Evolutionary conservation across 2,797 vertebrate genomes (phyloP), one percentile per base, ranked within the genome.

Genomic region (Notolabrus celidotus): DNA sequence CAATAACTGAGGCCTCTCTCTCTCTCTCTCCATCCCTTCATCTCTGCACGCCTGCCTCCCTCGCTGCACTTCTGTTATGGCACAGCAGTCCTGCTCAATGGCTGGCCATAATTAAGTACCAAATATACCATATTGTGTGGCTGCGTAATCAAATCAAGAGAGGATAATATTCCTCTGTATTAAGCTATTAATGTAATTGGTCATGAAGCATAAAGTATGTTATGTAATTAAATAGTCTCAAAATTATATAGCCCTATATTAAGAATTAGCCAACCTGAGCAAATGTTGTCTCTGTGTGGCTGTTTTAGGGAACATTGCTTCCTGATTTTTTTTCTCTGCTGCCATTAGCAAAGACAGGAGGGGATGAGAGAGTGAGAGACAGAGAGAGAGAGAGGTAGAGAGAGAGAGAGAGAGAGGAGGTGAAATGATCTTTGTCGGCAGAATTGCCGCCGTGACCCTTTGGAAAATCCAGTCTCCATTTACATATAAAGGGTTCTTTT

Each of bases 141-240:
- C 96, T 96, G 96, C 93, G 95, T 98, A 99, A 99, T 99, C 96
- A 97, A 99, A 99, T 99, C 97, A 98, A 96, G 95, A 96, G 96
- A 97, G 96, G 96, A 96, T 98, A 97, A 98, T 98, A 98, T 98
- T 98, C 95, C 95, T 96, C 96, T 96, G 96, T 96, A 97, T 98
- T 98, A 96, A 97, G 96, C 97, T 96, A 99, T 99, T 98, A 97
- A 98, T 99, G 97, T 99, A 99, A 99, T 99, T 99, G 97, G 97
- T 98, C 97, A 99, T 98, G 97, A 99, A 97, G 98, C 98, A 97
- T 97, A 99, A 98, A 99, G 97, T 98, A 98, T 97, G 96, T 98
- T 97, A 96, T 95, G 95, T 97, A 99, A 99, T 99, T 98, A 98
- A 99, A 97, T 97, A 96, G 96, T 96, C 96, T 97, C 96, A 96